Evolutionary conservation across 2,113 vertebrate species (phyloP), one percentile per base, ranked within the genome.

Genomic region (Thymallus thymallus): DNA sequence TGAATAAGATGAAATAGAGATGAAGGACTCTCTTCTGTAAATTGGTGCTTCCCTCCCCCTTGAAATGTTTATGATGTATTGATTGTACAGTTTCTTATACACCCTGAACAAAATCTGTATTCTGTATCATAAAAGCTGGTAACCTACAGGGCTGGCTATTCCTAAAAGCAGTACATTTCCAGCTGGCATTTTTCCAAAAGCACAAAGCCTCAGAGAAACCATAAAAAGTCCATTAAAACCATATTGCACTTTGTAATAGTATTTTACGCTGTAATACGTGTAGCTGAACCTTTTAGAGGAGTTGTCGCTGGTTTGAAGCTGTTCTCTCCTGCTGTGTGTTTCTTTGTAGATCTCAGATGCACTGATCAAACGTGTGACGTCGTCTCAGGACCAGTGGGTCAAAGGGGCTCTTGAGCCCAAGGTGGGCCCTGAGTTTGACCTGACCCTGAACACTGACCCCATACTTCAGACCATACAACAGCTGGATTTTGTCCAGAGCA

Each of bases 371-470:
- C 95, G 97, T 10, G 96, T 99, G 68, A 94, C 93, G 73, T 90
- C 93, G 32, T 98, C 97, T 79, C 97, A 98, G 91, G 98, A 99
- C 77, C 97, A 99, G 84, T 99, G 98, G 98, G 96, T 98, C 64
- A 99, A 97, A 88, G 96, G 97, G 5, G 96, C 97, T 51, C 90
- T 98, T 92, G 96, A 99, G 86, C 95, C 98, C 0, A 98, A 98
- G 88, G 97, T 98, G 4, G 96, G 95, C 41, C 93, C 97, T 0
- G 97, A 98, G 77, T 99, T 97, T 78, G 96, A 98, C 84, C 93
- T 99, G 87, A 96, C 93, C 18, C 86, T 99, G 90, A 96, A 93
- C 88, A 98, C 95, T 0, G 97, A 98, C 84, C 93, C 95, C 0
- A 91, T 99, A 76, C 90, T 98, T 35, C 97, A 98, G 88, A 93